Conservation (phyloP, 2,797 vertebrate species). For the Oreonectes daqikongensis region DNA sequence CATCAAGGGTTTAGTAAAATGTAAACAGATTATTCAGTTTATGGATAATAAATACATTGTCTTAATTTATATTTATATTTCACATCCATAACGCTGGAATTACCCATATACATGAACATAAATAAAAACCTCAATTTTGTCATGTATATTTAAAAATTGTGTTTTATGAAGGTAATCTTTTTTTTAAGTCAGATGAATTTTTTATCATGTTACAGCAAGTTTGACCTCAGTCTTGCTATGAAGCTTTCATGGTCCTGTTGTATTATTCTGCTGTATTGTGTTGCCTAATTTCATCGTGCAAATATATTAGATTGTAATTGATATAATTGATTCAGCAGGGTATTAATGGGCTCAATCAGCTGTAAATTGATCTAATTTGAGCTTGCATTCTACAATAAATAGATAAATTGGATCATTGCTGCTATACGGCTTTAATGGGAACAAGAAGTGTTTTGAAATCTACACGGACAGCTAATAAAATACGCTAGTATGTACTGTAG, state of each 20-base stretch:
- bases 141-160: too few relatives aligned
- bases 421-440: constrained; percentile 61
- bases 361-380: constrained; percentile 42
- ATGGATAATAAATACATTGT: too few relatives aligned
- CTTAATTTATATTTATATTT: too few relatives aligned
- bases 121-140: too few relatives aligned
- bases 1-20: too few relatives aligned
- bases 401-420: constrained; percentile 46
- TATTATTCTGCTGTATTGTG: neutral
- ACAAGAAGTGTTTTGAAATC: constrained; percentile 49
- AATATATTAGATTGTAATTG: constrained; percentile 20
- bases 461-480: constrained; percentile 20
- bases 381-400: constrained; percentile 33
- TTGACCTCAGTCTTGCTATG: neutral
- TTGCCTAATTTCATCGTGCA: constrained; percentile 6
- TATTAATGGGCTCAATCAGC: constrained; percentile 44
- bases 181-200: neutral
- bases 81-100: too few relatives aligned
- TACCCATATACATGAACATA: too few relatives aligned
- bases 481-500: too few relatives aligned
- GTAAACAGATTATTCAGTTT: too few relatives aligned
- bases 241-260: neutral
- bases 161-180: too few relatives aligned
- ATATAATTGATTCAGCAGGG: constrained; percentile 37
- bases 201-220: neutral